Base-by-base conservation (phyloP, 2,113 vertebrate genomes). In the Ctenodactylus gundi region DNA sequence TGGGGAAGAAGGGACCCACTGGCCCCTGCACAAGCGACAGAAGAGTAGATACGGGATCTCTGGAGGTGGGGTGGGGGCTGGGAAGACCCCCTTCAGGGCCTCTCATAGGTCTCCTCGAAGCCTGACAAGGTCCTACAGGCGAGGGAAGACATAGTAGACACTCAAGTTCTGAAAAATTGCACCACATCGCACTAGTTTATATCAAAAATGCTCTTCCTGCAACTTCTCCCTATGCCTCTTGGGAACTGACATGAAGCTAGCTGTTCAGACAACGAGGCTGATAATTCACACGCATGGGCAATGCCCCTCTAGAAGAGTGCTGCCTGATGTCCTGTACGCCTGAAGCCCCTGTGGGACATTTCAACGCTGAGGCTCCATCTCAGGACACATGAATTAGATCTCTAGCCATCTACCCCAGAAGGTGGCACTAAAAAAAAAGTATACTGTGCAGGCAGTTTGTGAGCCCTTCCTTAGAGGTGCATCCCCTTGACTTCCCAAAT, bases 141-240 rank as follows among this genome's bases (percentile, higher is more conserved):
- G 36, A n/a, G 7, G 1, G 9, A 9, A 64, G 18, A 14, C 25
- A 23, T 0, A 6, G 51, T n/a, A 39, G 51, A 46, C 4, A 1
- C 0, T 1, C 29, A 72, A 65, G 41, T 1, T 39, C 14, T 0
- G 10, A 68, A 27, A n/a, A 1, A 0, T 2, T 9, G 36, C 1
- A 1, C 0, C 3, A 9, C 1, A 68, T 29, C 8, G 1, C 0
- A 3, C 23, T 20, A 20, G n/a, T 8, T 18, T 1, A 53, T 0
- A 7, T 31, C 49, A 41, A 34, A 36, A 15, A 1, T 3, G 31
- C 41, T 34, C 34, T 49, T 51, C 64, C 39, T 1, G 20, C 2
- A 17, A 13, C 21, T 1, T 0, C 5, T 21, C 23, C 17, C 41
- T 18, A 3, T 1, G 6, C 23, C 3, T 21, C 8, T 4, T n/a